Conservation (phyloP, 2,888 invertebrate genomes). For the Parelbella ahira region DNA sequence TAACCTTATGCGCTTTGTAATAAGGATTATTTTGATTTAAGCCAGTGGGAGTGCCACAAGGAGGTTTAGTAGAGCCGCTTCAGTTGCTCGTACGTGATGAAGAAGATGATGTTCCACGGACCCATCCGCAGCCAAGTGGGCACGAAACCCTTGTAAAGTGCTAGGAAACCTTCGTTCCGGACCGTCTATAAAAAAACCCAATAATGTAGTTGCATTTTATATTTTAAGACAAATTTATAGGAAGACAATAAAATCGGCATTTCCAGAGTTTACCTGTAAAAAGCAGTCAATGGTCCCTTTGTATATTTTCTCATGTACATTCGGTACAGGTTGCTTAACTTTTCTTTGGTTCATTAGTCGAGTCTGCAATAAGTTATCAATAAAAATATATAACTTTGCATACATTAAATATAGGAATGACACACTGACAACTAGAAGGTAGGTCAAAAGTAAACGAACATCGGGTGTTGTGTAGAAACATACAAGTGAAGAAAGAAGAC, state of each 20-base stretch:
- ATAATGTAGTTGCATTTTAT: too few species aligned
- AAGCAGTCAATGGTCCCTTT: slow-evolving; percentile 91
- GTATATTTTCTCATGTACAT: slow-evolving; percentile 79
- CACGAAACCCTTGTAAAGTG: slow-evolving; percentile 96
- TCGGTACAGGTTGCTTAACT: slow-evolving; percentile 56
- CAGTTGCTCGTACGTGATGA: slow-evolving; percentile 95
- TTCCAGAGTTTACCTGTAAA: slow-evolving; percentile 86
- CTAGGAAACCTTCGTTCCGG: slow-evolving; percentile 90
- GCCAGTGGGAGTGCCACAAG: not conserved
- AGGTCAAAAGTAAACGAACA: too few species aligned
- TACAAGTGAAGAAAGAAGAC: too few species aligned
- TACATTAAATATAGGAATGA: too few species aligned
- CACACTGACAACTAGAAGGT: too few species aligned
- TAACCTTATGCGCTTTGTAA: not conserved
- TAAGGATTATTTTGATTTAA: not conserved
- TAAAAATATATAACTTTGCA: too few species aligned
- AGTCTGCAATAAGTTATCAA: slow-evolving; percentile 86
- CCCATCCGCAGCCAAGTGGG: slow-evolving; percentile 98
- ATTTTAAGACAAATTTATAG: too few species aligned
- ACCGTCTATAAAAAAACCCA: slow-evolving; percentile 87
- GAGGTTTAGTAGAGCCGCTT: slow-evolving; percentile 83
- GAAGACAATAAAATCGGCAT: too few species aligned
- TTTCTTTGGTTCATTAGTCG: slow-evolving; percentile 95
- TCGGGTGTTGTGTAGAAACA: too few species aligned
- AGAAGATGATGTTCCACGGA: slow-evolving; percentile 98